A percentile compares a stretch with the other conserved stretches of the same genome.
These are phyloP conservation scores for Tolypeutes matacus DNA, from an alignment of 2,797 vertebrate species.

Conservation along the genomic window DNA sequence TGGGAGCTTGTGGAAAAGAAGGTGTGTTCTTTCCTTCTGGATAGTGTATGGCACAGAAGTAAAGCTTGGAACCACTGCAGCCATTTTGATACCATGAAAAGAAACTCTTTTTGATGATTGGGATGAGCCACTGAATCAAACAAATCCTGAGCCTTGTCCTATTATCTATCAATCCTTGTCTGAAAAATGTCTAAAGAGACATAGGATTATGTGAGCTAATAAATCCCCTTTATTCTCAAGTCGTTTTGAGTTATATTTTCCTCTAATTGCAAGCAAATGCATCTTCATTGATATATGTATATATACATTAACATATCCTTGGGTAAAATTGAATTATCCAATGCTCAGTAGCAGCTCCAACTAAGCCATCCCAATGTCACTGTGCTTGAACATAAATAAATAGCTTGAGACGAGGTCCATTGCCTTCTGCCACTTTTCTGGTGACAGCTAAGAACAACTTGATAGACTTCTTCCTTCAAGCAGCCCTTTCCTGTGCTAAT, in stretches of 20 bases:
- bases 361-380: not conserved
- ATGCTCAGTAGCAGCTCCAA: not conserved
- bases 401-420: not conserved
- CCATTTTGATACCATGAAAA: not conserved
- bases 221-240: slow-evolving; percentile 52
- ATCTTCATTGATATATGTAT: not conserved
- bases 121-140: not conserved
- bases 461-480: slow-evolving; percentile 3
- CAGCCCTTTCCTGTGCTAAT: fast-evolving
- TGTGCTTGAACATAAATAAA: slow-evolving; percentile 37
- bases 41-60: not conserved
- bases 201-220: not conserved
- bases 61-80: not conserved
- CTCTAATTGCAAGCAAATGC: slow-evolving; percentile 52
- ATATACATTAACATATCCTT: not conserved
- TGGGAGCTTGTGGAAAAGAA: not conserved
- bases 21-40: not conserved
- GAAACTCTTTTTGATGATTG: not conserved
- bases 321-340: not conserved
- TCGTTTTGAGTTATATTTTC: slow-evolving; percentile 27
- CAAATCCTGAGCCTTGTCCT: not conserved
- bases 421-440: not conserved
- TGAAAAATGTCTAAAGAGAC: slow-evolving; percentile 38
- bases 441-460: not conserved
- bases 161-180: not conserved